Base-by-base conservation (phyloP, 2,888 invertebrate species). In the Sylvicola cinctus region DNA sequence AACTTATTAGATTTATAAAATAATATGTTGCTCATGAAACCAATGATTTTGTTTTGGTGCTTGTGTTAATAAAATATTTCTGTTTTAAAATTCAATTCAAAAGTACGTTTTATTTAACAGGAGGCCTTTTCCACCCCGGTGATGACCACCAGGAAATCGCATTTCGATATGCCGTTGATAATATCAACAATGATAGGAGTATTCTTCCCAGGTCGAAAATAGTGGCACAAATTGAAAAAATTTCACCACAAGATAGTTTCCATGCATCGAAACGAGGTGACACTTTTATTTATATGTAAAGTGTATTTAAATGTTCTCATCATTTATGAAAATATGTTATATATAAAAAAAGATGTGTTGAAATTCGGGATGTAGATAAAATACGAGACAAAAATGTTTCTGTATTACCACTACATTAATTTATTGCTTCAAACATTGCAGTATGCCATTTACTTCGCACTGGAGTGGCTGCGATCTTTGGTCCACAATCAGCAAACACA, bases 381-480 rank as follows among this genome's bases (percentile, higher is more conserved):
- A n/a, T n/a, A n/a, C n/a, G n/a, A n/a, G n/a, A n/a, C n/a, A n/a
- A n/a, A n/a, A n/a, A n/a, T n/a, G n/a, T n/a, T n/a, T n/a, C n/a
- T n/a, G n/a, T n/a, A n/a, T n/a, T n/a, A n/a, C n/a, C n/a, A n/a
- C n/a, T n/a, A n/a, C n/a, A n/a, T n/a, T n/a, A n/a, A n/a, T n/a
- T n/a, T n/a, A n/a, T n/a, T 8, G 26, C n/a, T 13, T 14, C 11
- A 31, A 31, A 31, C 15, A 31, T 61, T 61, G 20, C 64, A 90
- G 91, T 90, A 40, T 91, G 91, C 53, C 78, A 83, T 49, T 67
- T 90, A 39, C 63, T 83, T 41, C 69, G 79, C 46, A 76, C 76
- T 46, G 91, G 91, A 8, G 84, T 93, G 32, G 90, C 87, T 4
- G 91, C 88, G 31, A 83, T 93, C 49, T 87, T 93, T 49, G 91